Base-by-base conservation (phyloP, 2,113 vertebrate genomes). In the Cheilinus undulatus region DNA sequence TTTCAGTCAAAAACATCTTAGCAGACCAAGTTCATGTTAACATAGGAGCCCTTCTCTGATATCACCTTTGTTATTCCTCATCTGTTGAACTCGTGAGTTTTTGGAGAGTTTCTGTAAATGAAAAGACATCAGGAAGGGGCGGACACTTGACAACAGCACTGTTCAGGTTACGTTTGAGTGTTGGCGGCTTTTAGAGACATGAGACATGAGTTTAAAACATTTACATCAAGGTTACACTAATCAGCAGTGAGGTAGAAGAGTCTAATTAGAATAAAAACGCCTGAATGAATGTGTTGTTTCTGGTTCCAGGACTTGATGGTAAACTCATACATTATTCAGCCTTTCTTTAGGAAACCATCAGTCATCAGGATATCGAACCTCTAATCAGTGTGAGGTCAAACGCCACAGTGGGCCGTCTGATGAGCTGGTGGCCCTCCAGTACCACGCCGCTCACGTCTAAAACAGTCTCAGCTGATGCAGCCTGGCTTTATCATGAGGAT, bases 401-500 rank as follows among this genome's bases (percentile, higher is more conserved):
- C 22, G 23, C 23, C 32, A 40, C 8, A 30, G 15, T 27, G n/a
- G 19, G 50, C 38, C 4, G 12, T 40, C 19, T 27, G 61, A 64
- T 51, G 32, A 64, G 32, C 46, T 38, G 8, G 17, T 22, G 11
- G 4, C 26, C 36, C 38, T 11, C 38, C 38, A 9, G 66, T 13
- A 11, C 43, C 10, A 5, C 53, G 19, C 32, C 24, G 19, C 53
- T 58, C 53, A 57, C 13, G 52, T 51, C 52, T 69, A n/a, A 49
- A 26, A 61, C 34, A 60, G 34, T 53, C 32, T 11, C 26, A 71
- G 20, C 36, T 20, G 1, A 36, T 61, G 68, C 65, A 15, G 5
- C n/a, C n/a, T n/a, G n/a, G n/a, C n/a, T 51, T 71, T 52, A 61
- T 61, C 20, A 45, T 52, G 20, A 20, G 27, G 42, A 34, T 71